Evolutionary conservation across 1,140 invertebrate genomes (phyloP).

Genomic region (Drosophila trapezifrons): DNA sequence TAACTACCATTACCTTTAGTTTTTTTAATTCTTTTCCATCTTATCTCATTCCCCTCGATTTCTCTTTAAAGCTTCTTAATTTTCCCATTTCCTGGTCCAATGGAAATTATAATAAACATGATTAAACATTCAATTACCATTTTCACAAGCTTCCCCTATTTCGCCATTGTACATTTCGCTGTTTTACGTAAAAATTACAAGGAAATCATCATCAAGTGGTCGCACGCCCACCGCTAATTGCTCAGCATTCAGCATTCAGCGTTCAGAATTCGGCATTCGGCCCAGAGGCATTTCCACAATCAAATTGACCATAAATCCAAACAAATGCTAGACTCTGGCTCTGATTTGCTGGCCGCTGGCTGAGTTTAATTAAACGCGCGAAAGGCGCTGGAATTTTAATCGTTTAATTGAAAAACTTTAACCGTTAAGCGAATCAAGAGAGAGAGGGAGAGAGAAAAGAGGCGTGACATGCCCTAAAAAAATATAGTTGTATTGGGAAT

Average conservation of each 20-base stretch:
- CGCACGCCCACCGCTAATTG: constrained; percentile 29
- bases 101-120: constrained; percentile 4
- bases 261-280: not conserved
- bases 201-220: constrained; percentile 23
- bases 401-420: constrained; percentile 77
- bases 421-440: constrained; percentile 16
- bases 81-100: not conserved
- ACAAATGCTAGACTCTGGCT: constrained; percentile 49
- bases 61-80: not conserved
- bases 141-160: not conserved
- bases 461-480: constrained; percentile 37
- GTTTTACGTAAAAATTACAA: constrained; percentile 30
- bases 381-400: constrained; percentile 64
- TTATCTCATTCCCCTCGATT: not conserved
- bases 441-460: constrained; percentile 22
- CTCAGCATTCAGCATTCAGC: constrained; percentile 4
- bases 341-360: constrained; percentile 36
- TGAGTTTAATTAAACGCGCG: constrained; percentile 64
- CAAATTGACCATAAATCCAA: constrained; percentile 78
- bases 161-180: not conserved
- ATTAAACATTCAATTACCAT: not conserved
- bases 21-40: not conserved
- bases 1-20: not conserved
- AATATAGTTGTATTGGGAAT: not conserved
- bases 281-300: constrained; percentile 63